Base-by-base conservation (phyloP, 35 echinoderm and acorn worm species). In the Holothuria glaberrima region DNA sequence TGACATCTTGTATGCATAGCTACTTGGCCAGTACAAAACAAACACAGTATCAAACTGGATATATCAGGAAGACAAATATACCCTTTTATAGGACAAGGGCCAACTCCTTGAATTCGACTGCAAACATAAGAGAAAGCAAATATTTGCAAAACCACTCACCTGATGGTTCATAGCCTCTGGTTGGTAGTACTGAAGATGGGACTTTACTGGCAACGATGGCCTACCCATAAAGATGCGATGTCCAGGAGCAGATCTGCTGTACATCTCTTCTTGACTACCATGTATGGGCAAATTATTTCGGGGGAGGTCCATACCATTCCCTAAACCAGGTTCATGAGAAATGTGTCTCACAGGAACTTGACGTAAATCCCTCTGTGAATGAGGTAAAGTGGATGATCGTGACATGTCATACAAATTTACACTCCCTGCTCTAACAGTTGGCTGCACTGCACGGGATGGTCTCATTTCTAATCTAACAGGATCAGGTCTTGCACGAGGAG, bases 401-500 rank as follows among this genome's bases (percentile, higher is more conserved):
- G 80, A 22, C 60, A 87, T 87, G 9, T 87, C 85, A 87, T 34
- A 87, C 34, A 87, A 19, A 22, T 71, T 44, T 6, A 87, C 85
- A 70, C 85, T 87, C 14, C 38, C 85, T 5, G 85, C n/a, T 65
- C 65, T 67, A 16, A 69, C 59, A 6, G 85, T 46, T 48, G 54
- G 71, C 25, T 25, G 24, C 20, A 59, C 54, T 5, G 86, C 68
- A 46, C 38, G 86, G 44, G 48, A 76, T 17, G 67, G 22, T 71
- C 82, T 45, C 3, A 57, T 20, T 4, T 30, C 19, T 85, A 63
- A 0, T 17, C 34, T 48, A 20, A 97, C 71, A 25, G 95, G 92
- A 81, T 97, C 90, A n/a, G 95, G 95, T 54, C 95, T 86, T 25
- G 87, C 95, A 72, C 95, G 80, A 14, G 95, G 95, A 30, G 95